phyloP scores from a whole-genome alignment of 2,113 vertebrate species.

The Thryonomys swinderianus region DNA sequence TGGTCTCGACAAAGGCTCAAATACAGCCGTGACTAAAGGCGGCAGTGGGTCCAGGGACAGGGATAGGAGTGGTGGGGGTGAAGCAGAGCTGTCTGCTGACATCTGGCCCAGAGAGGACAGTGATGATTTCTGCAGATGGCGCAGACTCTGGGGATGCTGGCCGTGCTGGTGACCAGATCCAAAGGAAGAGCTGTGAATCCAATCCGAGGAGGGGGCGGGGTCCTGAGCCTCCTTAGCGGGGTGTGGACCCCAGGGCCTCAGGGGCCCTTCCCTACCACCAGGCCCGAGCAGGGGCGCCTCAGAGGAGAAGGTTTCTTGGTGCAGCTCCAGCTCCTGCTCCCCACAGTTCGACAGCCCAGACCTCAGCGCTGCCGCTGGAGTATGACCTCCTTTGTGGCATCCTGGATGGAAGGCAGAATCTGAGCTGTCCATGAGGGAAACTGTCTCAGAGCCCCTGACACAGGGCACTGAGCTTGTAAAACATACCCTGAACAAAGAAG shows the following conservation, averaged over 20 bases:
- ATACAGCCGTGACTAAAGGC: neutral
- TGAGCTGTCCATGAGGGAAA: accelerated
- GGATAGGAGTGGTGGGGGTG: neutral
- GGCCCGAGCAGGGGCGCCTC: neutral
- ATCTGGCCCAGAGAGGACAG: neutral
- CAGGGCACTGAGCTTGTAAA: neutral
- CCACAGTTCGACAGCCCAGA: too few species aligned
- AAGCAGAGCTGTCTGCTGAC: neutral
- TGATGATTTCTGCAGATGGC: neutral
- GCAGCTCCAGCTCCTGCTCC: neutral
- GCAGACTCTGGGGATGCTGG: neutral
- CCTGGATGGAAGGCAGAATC: neutral
- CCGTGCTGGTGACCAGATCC: neutral
- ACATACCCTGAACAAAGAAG: neutral
- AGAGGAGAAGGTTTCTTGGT: too few species aligned
- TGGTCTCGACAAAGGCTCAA: accelerated
- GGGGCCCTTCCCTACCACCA: neutral
- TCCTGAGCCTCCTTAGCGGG: neutral
- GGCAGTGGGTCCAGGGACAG: neutral
- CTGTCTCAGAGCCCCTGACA: accelerated
- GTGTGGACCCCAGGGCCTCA: neutral
- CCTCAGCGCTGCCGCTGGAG: neutral
- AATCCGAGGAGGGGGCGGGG: neutral
- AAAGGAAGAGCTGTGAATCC: neutral
- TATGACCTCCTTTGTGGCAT: too few species aligned